These are phyloP conservation scores for Antrozous pallidus DNA, from an alignment of 2,797 vertebrate species.

Conservation along the genomic window DNA sequence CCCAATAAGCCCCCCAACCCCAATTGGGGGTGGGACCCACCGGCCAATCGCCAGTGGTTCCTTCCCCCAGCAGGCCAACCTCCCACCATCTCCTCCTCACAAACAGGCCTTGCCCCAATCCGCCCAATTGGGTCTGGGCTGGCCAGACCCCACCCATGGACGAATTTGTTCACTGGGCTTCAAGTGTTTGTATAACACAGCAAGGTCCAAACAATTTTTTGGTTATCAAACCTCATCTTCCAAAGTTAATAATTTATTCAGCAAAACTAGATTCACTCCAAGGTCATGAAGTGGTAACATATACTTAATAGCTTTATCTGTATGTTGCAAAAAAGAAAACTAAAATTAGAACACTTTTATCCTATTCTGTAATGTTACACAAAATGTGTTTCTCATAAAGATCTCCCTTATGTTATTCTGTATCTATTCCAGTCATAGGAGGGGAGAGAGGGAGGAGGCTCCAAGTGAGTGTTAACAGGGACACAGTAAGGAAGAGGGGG, in stretches of 20 bases:
- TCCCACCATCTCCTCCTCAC: too few relatives aligned
- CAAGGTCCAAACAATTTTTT: neutral
- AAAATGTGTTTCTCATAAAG: neutral
- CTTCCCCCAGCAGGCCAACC: too few relatives aligned
- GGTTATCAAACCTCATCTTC: neutral
- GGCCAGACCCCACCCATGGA: too few relatives aligned
- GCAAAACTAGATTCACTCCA: neutral
- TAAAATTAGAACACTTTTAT: conserved; percentile 18
- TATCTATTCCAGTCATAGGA: neutral
- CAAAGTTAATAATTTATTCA: conserved; percentile 31
- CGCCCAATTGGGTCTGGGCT: too few relatives aligned
- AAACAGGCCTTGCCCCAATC: too few relatives aligned
- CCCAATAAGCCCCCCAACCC: too few relatives aligned
- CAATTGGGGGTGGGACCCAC: too few relatives aligned
- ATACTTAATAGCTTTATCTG: neutral
- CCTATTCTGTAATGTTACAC: neutral
- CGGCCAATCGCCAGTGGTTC: too few relatives aligned
- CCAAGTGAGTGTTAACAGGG: neutral
- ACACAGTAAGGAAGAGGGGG: neutral
- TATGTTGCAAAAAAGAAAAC: neutral
- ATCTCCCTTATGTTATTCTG: neutral
- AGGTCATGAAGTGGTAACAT: neutral
- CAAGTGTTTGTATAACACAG: neutral
- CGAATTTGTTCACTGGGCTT: too few relatives aligned
- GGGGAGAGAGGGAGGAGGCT: neutral